A percentile compares a stretch with the other conserved stretches of the same genome.
Conservation (phyloP, 2,888 invertebrate species). For the Tipula confusa region DNA sequence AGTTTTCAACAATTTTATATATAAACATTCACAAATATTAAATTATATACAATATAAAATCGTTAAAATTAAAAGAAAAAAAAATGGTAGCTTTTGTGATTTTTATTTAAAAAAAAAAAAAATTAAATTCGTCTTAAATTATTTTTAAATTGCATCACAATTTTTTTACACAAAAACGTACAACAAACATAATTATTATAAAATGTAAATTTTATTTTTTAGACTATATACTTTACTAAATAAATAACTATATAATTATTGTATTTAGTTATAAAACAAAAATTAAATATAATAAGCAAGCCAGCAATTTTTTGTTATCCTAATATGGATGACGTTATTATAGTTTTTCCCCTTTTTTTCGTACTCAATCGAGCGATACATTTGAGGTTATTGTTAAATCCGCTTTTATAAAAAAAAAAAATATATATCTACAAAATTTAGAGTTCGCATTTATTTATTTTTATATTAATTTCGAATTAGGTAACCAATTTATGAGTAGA, state of each 20-base stretch:
- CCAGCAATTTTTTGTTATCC: background rate
- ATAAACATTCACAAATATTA: background rate
- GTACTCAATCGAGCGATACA: background rate
- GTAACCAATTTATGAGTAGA: background rate
- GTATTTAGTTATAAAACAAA: background rate
- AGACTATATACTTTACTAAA: background rate
- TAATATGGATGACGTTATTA: background rate
- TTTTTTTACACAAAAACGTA: background rate
- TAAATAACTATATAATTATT: background rate
- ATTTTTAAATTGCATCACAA: slow-evolving; percentile 21
- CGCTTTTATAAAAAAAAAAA: background rate
- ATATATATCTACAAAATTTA: background rate
- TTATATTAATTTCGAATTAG: background rate
- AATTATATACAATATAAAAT: background rate
- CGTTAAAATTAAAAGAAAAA: background rate
- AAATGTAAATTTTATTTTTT: background rate
- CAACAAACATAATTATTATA: background rate
- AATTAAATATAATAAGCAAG: background rate
- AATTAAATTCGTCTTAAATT: background rate
- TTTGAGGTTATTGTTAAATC: background rate
- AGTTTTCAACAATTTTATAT: background rate
- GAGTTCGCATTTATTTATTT: slow-evolving; percentile 20
- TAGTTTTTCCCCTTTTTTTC: background rate
- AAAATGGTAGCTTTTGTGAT: slow-evolving; percentile 25
- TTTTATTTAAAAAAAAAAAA: background rate